Evolutionary conservation across 2,888 invertebrate species (phyloP).

Genomic region (Leucophora obtusa): DNA sequence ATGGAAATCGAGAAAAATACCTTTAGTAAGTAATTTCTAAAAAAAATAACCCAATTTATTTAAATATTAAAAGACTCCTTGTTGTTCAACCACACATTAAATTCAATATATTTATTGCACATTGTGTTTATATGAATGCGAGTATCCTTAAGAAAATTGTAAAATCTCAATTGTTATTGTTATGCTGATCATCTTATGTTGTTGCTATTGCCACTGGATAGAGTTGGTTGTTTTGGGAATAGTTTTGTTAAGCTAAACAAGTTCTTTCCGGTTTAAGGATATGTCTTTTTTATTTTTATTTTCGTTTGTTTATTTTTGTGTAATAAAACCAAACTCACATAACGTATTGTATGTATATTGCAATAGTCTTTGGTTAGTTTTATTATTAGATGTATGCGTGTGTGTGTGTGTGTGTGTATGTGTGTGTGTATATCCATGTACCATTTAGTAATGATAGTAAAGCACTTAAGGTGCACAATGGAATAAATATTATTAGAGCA

Average conservation of each 20-base stretch:
- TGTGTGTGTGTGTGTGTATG: not conserved
- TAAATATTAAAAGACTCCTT: too few relatives aligned
- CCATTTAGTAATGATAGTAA: slow-evolving; percentile 38
- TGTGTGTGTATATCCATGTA: slow-evolving; percentile 20
- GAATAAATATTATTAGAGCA: not conserved
- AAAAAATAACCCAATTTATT: too few relatives aligned
- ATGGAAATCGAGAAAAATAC: too few relatives aligned
- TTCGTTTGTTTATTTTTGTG: slow-evolving; percentile 35
- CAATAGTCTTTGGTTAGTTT: slow-evolving; percentile 21
- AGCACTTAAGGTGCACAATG: slow-evolving; percentile 37
- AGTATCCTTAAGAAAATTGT: slow-evolving; percentile 46
- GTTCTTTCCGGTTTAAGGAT: slow-evolving; percentile 48
- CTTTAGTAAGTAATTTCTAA: too few relatives aligned
- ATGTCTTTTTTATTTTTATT: slow-evolving; percentile 7
- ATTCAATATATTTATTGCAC: not conserved
- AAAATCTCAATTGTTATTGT: slow-evolving; percentile 59
- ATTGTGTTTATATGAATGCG: not conserved
- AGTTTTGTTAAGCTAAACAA: slow-evolving; percentile 51
- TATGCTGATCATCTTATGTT: slow-evolving; percentile 48
- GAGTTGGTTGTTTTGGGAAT: slow-evolving; percentile 48
- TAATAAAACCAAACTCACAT: slow-evolving; percentile 50
- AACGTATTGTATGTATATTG: slow-evolving; percentile 11
- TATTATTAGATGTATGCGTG: slow-evolving; percentile 9
- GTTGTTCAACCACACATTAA: too few relatives aligned
- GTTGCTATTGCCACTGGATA: not conserved